Base-by-base conservation (phyloP, 2,888 invertebrate genomes). In the Atrina japonica region DNA sequence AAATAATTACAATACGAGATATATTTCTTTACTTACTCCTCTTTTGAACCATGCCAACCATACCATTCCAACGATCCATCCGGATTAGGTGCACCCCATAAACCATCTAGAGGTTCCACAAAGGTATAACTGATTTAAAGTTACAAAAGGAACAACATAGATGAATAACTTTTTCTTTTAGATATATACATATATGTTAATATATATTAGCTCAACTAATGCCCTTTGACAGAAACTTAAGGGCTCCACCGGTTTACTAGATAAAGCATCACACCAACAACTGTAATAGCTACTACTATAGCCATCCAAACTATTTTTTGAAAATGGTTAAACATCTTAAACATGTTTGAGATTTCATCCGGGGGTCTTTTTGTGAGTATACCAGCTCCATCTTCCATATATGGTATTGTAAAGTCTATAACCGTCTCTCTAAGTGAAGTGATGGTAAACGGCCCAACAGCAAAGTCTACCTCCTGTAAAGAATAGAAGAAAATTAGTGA, bases 321-420 rank as follows among this genome's bases (percentile, higher is more conserved):
- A 47, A 86, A 81, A 0, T 85, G 84, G 0, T 74, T 77, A 66
- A 83, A 83, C 45, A 84, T 77, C 63, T 77, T 77, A 69, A 82
- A 84, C 53, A 85, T 73, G n/a, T 79, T 80, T 29, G 76, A 53
- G 1, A 75, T 55, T 41, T 81, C 77, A 1, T 66, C 73, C 30
- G 75, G 67, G 9, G 84, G 79, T 21, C 73, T 75, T 29, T 70
- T 75, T 25, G 85, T 83, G 2, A 86, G 55, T 16, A 86, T 83
- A 2, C 83, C 83, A 7, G 71, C 67, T 0, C 85, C 86, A 58
- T 86, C 86, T 55, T 85, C 83, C 66, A 80, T 78, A 59, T 73
- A 84, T 0, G 85, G 81, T 43, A 72, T 76, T 11, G 83, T 83
- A 69, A 84, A 86, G 61, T 86, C 86, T n/a, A 86, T 77, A 0